Base-by-base conservation (phyloP, 2,888 invertebrate genomes). In the Norana najaformis region DNA sequence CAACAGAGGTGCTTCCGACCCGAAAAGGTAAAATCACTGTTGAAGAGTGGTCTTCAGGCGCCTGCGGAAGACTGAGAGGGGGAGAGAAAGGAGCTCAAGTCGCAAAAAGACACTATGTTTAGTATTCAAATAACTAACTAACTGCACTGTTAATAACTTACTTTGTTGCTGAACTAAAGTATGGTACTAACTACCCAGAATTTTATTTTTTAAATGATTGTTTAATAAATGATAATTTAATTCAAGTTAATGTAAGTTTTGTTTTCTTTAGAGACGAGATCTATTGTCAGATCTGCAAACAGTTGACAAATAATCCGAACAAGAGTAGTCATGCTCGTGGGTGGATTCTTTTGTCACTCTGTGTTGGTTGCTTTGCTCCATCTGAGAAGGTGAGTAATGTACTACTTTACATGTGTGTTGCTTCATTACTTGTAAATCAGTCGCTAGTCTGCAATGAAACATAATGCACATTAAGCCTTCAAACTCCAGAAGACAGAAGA, bases 341-440 rank as follows among this genome's bases (percentile, higher is more conserved):
- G 53, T 99, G 99, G 99, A 99, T 99, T 93, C 95, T 99, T 47
- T 95, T 99, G 34, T 99, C 99, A 0, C 95, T 99, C 4, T 99
- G 99, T 95, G 99, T 99, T 0, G 99, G 99, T 69, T 99, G 99
- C 95, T 99, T 99, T 95, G 99, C 99, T 23, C 99, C 99, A 0
- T 98, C 98, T n/a, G 98, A 98, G 91, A 95, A 95, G 93, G 95
- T 94, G 91, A 38, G 35, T 38, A 16, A 35, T 37, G 16, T 20
- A n/a, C 69, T 39, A 53, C 8, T 53, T 53, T 35, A 35, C 30
- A 89, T 2, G 1, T 82, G 39, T 14, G 2, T 36, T 37, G 37
- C 20, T 5, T 37, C 47, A 47, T 23, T 8, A 47, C 23, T 23
- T 47, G 23, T 47, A 23, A 47, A 47, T 47, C 23, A 23, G 23